Evolutionary conservation across 1,140 invertebrate species (phyloP).

Genomic region (Sycophila sp.): DNA sequence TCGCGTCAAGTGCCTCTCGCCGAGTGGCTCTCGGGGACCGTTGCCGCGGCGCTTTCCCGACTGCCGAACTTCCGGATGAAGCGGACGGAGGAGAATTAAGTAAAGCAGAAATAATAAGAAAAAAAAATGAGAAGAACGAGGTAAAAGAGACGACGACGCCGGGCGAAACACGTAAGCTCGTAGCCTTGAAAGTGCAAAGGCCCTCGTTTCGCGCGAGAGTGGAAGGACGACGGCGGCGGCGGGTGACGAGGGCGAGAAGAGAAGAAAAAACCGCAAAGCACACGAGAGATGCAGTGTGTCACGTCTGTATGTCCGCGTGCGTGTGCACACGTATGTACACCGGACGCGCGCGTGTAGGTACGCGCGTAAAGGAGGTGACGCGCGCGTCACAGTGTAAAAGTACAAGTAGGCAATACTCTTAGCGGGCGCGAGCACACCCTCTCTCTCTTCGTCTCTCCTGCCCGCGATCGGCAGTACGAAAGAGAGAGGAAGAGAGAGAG

Average conservation of each 20-base stretch:
- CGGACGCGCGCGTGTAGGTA: neutral
- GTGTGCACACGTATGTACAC: neutral
- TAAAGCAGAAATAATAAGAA: neutral
- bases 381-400: slow-evolving; percentile 27
- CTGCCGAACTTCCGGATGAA: neutral
- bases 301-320: neutral
- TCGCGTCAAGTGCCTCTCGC: too few relatives aligned
- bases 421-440: neutral
- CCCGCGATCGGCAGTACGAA: neutral
- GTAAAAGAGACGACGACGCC: too few relatives aligned
- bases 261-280: slow-evolving; percentile 12
- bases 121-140: neutral
- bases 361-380: slow-evolving; percentile 5
- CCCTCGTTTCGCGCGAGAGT: too few relatives aligned
- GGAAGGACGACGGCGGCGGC: too few relatives aligned
- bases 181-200: slow-evolving; percentile 11
- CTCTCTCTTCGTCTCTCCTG: neutral
- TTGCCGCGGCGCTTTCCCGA: too few relatives aligned
- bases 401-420: neutral
- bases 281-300: neutral
- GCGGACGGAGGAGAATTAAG: too few relatives aligned
- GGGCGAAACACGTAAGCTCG: too few relatives aligned
- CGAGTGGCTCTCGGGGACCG: too few relatives aligned
- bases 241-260: neutral
- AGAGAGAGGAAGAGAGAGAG: neutral